Conservation (phyloP, 2,888 invertebrate species). For the Hydraecia micacea region DNA sequence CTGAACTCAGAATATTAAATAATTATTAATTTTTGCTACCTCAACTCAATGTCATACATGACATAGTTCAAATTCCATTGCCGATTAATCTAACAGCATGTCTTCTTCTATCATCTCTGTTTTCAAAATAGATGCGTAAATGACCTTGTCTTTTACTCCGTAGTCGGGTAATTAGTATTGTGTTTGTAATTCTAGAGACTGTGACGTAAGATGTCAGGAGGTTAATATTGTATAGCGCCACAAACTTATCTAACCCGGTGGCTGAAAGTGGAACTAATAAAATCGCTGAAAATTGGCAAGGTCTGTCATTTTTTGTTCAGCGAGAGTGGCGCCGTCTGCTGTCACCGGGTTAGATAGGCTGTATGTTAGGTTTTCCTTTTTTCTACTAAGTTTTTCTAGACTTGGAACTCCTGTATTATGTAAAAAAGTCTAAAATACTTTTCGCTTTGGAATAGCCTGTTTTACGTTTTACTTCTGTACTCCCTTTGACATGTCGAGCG, state of each 20-base stretch:
- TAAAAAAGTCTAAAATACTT: slow-evolving; percentile 31
- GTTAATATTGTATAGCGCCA: slow-evolving; percentile 27
- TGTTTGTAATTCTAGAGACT: slow-evolving; percentile 51
- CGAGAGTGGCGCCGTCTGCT: background rate
- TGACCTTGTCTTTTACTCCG: slow-evolving; percentile 5
- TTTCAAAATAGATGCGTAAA: background rate
- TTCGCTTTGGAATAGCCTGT: slow-evolving; percentile 26
- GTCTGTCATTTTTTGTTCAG: background rate
- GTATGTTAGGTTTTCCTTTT: slow-evolving; percentile 31
- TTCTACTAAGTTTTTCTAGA: slow-evolving; percentile 39
- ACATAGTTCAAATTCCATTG: slow-evolving; percentile 13
- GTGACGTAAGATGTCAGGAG: slow-evolving; percentile 25
- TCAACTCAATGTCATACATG: background rate
- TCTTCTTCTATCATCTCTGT: background rate
- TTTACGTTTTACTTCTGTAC: slow-evolving; percentile 3
- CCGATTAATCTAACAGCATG: background rate
- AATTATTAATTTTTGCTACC: background rate
- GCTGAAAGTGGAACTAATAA: background rate
- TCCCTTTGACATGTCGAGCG: no score
- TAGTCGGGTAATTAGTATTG: slow-evolving; percentile 43
- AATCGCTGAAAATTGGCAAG: background rate
- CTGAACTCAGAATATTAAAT: background rate
- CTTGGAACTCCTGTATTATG: slow-evolving; percentile 38
- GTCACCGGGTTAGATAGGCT: background rate
- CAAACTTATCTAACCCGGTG: background rate